Evolutionary conservation across 2,113 vertebrate genomes (phyloP).

Genomic region (Zosterops japonicus): DNA sequence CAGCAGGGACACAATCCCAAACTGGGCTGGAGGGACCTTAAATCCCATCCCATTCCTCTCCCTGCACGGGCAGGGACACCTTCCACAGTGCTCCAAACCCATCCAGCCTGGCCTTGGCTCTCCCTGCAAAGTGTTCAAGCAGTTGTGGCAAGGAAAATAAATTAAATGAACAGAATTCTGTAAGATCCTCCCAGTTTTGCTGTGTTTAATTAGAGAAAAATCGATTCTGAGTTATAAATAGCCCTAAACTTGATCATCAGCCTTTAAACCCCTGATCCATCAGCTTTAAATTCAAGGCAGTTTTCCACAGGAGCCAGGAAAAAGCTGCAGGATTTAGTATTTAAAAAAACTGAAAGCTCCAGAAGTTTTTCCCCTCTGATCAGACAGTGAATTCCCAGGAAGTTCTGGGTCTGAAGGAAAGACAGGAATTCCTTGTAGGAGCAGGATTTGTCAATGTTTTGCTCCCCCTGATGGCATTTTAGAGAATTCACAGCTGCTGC

Average conservation of each 20-base stretch:
- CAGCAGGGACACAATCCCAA: not conserved
- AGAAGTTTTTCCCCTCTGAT: not conserved
- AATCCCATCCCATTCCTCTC: not conserved
- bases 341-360: not conserved
- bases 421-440: not conserved
- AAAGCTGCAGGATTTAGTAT: not conserved
- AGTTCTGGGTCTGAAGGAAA: not conserved
- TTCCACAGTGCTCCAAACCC: not conserved
- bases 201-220: not conserved
- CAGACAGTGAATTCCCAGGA: not conserved
- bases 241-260: not conserved
- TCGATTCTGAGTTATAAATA: not conserved
- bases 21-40: fast-evolving
- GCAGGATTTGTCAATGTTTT: not conserved
- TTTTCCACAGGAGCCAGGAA: not conserved
- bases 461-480: slow-evolving; percentile 35
- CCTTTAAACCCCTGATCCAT: not conserved
- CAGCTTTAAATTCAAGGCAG: not conserved
- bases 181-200: not conserved
- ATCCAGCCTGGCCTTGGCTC: not conserved
- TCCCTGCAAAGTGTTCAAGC: fast-evolving
- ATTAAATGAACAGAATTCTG: not conserved
- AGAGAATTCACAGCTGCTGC: not conserved
- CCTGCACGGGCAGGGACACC: not conserved
- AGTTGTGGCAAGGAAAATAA: not conserved